Conservation (phyloP, 2,113 vertebrate species). For the Ptyas mucosa region DNA sequence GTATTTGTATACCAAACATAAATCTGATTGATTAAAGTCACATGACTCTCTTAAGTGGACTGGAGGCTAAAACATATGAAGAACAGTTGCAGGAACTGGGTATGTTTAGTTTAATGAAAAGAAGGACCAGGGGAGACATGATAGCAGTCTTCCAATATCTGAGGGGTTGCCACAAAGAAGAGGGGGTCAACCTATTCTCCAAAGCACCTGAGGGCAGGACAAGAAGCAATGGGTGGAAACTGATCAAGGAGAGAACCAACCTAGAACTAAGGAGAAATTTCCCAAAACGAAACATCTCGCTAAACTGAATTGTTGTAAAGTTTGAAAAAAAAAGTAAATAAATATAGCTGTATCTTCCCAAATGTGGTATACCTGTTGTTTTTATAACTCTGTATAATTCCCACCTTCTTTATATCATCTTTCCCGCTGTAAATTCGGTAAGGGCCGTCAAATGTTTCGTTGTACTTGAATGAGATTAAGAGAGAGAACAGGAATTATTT, state of each 20-base stretch:
- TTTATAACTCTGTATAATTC: conserved; percentile 79
- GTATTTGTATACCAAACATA: not conserved
- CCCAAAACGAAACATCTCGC: not conserved
- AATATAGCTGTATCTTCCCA: not conserved
- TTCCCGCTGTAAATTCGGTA: conserved; percentile 83
- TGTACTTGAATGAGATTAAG: conserved; percentile 73
- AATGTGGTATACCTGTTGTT: conserved; percentile 68
- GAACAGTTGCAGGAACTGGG: too few species aligned
- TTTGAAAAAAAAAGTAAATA: not conserved
- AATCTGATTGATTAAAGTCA: not conserved
- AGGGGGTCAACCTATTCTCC: too few species aligned
- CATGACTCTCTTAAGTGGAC: not conserved
- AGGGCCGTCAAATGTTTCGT: conserved; percentile 78
- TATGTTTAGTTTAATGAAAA: too few species aligned
- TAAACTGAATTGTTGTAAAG: not conserved
- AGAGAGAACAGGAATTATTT: conserved; percentile 3
- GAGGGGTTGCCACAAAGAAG: too few species aligned
- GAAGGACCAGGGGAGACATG: too few species aligned
- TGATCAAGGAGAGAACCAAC: too few species aligned
- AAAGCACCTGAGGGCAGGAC: too few species aligned
- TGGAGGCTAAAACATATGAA: not conserved
- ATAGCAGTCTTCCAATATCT: too few species aligned
- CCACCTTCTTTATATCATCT: conserved; percentile 78
- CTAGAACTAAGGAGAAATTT: too few species aligned
- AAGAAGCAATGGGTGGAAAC: too few species aligned